Evolutionary conservation across 2,888 invertebrate genomes (phyloP).

Genomic region (Chloroclystis v-ata): DNA sequence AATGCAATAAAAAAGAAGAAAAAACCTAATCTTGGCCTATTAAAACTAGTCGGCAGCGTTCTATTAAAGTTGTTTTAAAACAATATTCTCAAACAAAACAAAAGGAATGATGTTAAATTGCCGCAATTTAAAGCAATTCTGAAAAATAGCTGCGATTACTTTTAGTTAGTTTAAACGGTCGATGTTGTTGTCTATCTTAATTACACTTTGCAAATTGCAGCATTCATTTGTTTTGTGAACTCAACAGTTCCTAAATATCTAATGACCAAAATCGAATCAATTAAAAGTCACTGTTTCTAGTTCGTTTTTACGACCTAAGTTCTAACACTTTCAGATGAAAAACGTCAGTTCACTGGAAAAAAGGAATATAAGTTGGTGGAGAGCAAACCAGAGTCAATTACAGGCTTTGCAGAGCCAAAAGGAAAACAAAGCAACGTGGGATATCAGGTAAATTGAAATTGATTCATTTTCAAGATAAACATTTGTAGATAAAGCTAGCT

Average conservation of each 20-base stretch:
- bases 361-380: conserved; percentile 56
- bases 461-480: conserved; percentile 6
- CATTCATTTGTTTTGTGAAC: no score
- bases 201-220: background rate
- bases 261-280: no score
- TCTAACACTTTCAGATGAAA: conserved; percentile 63
- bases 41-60: no score
- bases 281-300: no score
- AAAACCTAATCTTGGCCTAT: no score
- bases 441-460: conserved; percentile 39
- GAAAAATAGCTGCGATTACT: background rate
- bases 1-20: background rate
- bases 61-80: no score
- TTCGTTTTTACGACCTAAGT: background rate
- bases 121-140: background rate
- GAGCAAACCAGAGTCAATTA: conserved; percentile 36
- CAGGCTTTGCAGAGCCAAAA: conserved; percentile 27
- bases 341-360: conserved; percentile 79
- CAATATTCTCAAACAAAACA: background rate
- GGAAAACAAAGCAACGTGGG: conserved; percentile 33
- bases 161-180: background rate
- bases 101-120: background rate
- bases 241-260: no score
- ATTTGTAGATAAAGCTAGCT: no score
- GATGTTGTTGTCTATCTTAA: background rate